Evolutionary conservation across 1,140 invertebrate species (phyloP), one percentile per base, ranked within the genome.

Genomic region (Gonatopus flavifemur): DNA sequence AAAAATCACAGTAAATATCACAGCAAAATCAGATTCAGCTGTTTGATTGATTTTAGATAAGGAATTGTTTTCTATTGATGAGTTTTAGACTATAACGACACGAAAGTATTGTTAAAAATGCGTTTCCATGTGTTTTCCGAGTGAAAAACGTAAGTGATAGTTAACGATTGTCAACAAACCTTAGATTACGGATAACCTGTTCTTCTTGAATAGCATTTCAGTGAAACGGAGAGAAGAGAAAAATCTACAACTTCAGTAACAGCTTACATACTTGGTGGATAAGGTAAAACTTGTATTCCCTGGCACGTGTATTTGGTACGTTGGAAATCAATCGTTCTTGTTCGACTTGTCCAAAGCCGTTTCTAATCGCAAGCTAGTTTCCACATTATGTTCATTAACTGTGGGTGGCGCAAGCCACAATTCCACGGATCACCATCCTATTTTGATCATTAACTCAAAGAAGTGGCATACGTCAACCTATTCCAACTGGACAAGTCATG

Each of bases 301-400:
- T n/a, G n/a, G 20, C n/a, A 25, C 8, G 12, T 3, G 49, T 44
- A 46, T 38, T 51, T 13, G 24, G 39, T 16, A n/a, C 32, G 49
- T 36, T 19, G 41, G 33, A 52, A 59, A 52, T 52, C 43, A 39
- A 44, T 44, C 49, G 22, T 24, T 30, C 21, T 52, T 42, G 42
- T 57, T 39, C 28, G 43, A 57, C 41, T 48, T 21, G 35, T 55
- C 10, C 25, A 30, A 30, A 30, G 25, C 6, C 21, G 25, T 31
- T 7, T 38, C 18, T 38, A 3, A 42, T 45, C 21, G 1, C 45
- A 19, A 25, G 31, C 25, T 19, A 9, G 33, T 53, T 53, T 31
- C 46, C 38, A 42, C 38, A 57, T 58, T 57, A 57, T 19, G 49
- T 45, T 57, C 55, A 57, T 58, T 52, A 57, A 58, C 49, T 28